A percentile compares a stretch with the other conserved stretches of the same genome.
Conservation (phyloP, 1,140 invertebrate species). For the Palaemon carinicauda region DNA sequence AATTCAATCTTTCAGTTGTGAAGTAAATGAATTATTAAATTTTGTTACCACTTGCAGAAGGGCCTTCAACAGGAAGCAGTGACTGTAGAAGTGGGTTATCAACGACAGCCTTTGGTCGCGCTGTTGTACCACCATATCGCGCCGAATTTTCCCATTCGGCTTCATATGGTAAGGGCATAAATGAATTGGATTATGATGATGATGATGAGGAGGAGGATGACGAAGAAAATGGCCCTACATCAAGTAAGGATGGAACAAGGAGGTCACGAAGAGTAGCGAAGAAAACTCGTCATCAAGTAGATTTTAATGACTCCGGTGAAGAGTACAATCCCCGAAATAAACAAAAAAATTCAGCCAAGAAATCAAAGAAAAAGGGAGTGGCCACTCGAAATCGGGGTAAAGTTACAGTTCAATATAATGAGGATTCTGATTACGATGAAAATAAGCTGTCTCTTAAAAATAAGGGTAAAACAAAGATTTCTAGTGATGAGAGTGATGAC, state of each 20-base stretch:
- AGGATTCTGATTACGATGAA: constrained; percentile 32
- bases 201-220: constrained; percentile 64
- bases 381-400: constrained; percentile 30
- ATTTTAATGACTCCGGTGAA: constrained; percentile 53
- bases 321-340: constrained; percentile 56
- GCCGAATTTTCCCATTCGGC: neutral
- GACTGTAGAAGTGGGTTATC: neutral
- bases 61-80: neutral
- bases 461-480: constrained; percentile 48
- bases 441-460: neutral
- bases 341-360: neutral
- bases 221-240: constrained; percentile 47
- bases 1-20: neutral
- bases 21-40: neutral
- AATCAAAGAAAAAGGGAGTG: constrained; percentile 39
- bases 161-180: constrained; percentile 60
- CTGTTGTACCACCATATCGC: constrained; percentile 10
- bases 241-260: constrained; percentile 29
- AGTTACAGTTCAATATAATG: constrained; percentile 46
- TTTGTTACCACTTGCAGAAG: constrained; percentile 1
- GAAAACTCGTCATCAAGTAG: constrained; percentile 47
- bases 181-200: neutral
- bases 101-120: constrained; percentile 22
- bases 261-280: constrained; percentile 51
- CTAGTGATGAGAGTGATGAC: constrained; percentile 22